A percentile compares a stretch with the other conserved stretches of the same genome.
Conservation (phyloP, 2,797 vertebrate species). For the Salmo trutta region DNA sequence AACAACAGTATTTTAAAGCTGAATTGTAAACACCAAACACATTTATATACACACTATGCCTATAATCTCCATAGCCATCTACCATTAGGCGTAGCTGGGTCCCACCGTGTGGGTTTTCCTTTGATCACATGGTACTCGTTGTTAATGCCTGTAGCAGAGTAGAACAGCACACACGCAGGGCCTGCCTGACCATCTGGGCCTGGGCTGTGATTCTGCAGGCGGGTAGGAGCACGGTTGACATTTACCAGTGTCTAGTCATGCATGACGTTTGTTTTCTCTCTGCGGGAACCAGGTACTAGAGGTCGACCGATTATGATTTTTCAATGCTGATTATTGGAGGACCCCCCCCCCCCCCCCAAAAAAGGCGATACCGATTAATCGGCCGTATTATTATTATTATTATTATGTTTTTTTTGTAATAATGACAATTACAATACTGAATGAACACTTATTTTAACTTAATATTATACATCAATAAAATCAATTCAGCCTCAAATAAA, state of each 20-base stretch:
- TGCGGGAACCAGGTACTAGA: too few relatives aligned
- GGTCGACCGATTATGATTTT: too few relatives aligned
- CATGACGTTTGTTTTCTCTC: slow-evolving; percentile 48
- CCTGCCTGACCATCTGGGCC: not conserved
- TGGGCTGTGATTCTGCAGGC: slow-evolving; percentile 47
- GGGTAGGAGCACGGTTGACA: slow-evolving; percentile 30
- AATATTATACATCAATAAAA: too few relatives aligned
- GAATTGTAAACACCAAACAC: slow-evolving; percentile 11
- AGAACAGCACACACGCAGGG: slow-evolving; percentile 22
- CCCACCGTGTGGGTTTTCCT: slow-evolving; percentile 27
- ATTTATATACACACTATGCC: not conserved
- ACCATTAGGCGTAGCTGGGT: slow-evolving; percentile 22
- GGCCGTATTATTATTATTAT: too few relatives aligned
- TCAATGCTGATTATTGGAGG: too few relatives aligned
- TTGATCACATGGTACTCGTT: slow-evolving; percentile 69
- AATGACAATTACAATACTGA: too few relatives aligned
- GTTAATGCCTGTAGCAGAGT: slow-evolving; percentile 44
- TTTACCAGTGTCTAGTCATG: slow-evolving; percentile 60
- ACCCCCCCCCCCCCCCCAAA: too few relatives aligned
- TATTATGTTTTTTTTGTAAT: too few relatives aligned
- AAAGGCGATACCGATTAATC: too few relatives aligned
- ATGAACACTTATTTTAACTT: too few relatives aligned
- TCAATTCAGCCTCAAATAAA: too few relatives aligned
- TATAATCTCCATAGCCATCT: not conserved
- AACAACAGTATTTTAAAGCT: not conserved